A percentile compares a stretch with the other conserved stretches of the same genome.
These are phyloP conservation scores for Eonycteris spelaea DNA, from an alignment of 2,113 vertebrate genomes.

Conservation along the genomic window DNA sequence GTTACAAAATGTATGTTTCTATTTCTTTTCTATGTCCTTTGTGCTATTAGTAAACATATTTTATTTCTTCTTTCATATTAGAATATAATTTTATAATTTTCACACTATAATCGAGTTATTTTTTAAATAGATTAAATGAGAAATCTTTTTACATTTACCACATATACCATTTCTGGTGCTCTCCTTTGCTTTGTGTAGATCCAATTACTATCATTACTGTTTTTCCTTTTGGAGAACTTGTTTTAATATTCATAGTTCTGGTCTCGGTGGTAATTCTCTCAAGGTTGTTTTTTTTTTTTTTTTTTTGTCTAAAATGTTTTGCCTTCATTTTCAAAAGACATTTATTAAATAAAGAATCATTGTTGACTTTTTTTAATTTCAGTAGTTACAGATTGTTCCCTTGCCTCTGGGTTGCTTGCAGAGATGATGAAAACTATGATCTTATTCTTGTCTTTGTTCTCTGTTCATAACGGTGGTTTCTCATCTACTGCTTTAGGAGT, in stretches of 20 bases:
- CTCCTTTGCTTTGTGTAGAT: neutral
- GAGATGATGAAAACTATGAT: neutral
- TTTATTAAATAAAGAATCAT: neutral
- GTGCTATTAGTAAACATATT: neutral
- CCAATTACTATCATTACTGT: neutral
- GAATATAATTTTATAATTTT: neutral
- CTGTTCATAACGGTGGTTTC: neutral
- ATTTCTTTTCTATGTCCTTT: neutral
- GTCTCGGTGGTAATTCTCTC: neutral
- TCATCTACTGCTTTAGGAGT: neutral
- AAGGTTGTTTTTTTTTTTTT: neutral
- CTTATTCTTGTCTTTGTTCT: neutral
- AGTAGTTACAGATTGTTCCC: neutral
- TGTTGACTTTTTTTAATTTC: neutral
- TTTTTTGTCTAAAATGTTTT: neutral
- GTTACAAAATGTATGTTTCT: neutral
- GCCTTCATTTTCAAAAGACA: neutral
- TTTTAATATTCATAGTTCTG: neutral
- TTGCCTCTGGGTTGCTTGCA: neutral
- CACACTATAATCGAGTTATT: neutral
- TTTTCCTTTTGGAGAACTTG: neutral
- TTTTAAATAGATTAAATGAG: neutral
- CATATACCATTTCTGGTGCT: neutral
- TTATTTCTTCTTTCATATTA: neutral
- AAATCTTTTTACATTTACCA: neutral